A percentile compares a stretch with the other conserved stretches of the same genome.
phyloP scores from a whole-genome alignment of 2,888 invertebrate species.

The Lepetodrilus schrolli region DNA sequence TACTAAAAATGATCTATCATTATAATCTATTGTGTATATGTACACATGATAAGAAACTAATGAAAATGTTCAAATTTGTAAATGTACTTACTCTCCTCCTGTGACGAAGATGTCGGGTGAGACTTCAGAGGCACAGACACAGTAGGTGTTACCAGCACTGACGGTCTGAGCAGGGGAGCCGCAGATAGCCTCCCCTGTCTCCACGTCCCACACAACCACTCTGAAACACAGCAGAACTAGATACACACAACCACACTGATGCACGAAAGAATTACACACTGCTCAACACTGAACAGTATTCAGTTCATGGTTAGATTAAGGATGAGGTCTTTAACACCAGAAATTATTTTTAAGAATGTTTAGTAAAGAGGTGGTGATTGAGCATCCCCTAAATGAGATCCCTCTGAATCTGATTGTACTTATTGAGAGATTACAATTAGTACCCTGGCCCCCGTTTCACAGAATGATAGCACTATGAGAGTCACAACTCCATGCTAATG shows the following conservation, averaged over 20 bases:
- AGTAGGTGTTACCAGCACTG: conserved; percentile 83
- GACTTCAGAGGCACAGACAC: conserved; percentile 76
- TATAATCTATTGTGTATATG: too few species aligned
- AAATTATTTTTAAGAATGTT: neutral
- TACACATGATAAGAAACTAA: too few species aligned
- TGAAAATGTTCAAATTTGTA: neutral
- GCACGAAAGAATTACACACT: too few species aligned
- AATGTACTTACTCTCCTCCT: conserved; percentile 75
- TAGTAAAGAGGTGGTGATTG: neutral
- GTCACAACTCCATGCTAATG: too few species aligned
- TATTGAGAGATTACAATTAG: too few species aligned
- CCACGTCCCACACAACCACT: conserved; percentile 89
- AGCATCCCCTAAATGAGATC: too few species aligned
- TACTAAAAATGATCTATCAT: too few species aligned
- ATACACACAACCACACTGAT: too few species aligned
- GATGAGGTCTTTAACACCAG: neutral
- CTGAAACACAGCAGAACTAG: conserved; percentile 76
- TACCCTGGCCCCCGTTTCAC: too few species aligned
- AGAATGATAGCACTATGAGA: too few species aligned
- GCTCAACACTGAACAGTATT: neutral
- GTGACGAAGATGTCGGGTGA: conserved; percentile 74
- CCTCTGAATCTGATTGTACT: too few species aligned
- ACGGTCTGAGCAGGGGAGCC: conserved; percentile 81
- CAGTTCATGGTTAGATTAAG: too few species aligned
- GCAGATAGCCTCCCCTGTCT: conserved; percentile 79